These are phyloP conservation scores for Aporophyla nigra DNA, from an alignment of 2,888 invertebrate genomes.

Conservation along the genomic window DNA sequence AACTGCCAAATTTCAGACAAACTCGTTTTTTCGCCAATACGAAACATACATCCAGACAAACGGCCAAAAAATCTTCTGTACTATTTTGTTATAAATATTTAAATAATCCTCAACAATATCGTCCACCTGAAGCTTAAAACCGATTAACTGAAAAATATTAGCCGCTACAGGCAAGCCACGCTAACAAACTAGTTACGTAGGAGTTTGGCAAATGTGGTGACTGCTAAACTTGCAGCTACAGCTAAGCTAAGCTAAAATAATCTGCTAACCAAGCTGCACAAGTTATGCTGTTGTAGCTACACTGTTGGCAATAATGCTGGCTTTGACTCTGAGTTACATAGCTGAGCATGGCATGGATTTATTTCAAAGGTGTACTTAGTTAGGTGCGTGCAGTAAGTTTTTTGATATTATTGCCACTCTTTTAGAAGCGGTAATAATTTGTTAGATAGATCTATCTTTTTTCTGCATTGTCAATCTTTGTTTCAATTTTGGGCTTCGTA, in stretches of 20 bases:
- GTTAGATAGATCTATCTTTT: no score
- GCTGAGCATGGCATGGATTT: constrained; percentile 11
- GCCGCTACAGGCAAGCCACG: constrained; percentile 6
- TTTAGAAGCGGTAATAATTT: neutral
- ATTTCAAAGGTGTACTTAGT: neutral
- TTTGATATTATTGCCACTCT: neutral
- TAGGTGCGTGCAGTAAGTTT: neutral
- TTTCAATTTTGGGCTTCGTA: no score
- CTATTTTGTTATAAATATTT: no score
- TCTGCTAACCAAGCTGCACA: constrained; percentile 49
- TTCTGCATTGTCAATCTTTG: neutral
- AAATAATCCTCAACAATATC: neutral
- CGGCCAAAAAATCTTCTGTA: no score
- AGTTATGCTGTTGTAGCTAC: constrained; percentile 45
- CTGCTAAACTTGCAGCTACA: constrained; percentile 56
- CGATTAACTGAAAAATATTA: constrained; percentile 41
- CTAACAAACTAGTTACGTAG: constrained; percentile 46
- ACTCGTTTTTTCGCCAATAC: no score
- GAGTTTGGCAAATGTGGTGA: constrained; percentile 59
- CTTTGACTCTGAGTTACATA: constrained; percentile 22
- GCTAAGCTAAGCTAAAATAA: constrained; percentile 56
- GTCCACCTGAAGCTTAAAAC: constrained; percentile 19
- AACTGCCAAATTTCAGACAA: no score
- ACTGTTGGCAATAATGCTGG: constrained; percentile 27
- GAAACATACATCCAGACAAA: no score